Percentiles rank a stretch among this genome's conserved stretches.
These are phyloP conservation scores for Chelonia mydas DNA, from an alignment of 2,797 vertebrate genomes.

Conservation along the genomic window DNA sequence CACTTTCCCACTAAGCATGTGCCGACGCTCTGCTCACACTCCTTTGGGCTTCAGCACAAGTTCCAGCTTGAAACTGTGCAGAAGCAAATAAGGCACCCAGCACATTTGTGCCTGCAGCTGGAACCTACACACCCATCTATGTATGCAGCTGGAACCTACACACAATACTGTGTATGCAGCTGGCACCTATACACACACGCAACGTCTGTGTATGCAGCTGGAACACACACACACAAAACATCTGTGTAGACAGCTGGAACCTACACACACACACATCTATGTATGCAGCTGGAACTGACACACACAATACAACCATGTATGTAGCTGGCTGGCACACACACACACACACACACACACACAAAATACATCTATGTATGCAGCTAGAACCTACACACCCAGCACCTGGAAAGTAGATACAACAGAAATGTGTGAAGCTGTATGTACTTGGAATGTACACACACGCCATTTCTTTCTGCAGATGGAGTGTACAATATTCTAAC, in stretches of 20 bases:
- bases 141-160: too few relatives aligned
- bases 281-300: background rate
- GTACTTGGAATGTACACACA: background rate
- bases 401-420: too few relatives aligned
- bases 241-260: too few relatives aligned
- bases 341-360: background rate
- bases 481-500: background rate
- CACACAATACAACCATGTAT: background rate
- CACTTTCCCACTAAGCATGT: rapidly evolving
- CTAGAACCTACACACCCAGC: background rate
- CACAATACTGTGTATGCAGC: too few relatives aligned
- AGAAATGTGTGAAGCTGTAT: too few relatives aligned
- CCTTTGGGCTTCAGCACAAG: background rate
- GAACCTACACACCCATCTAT: too few relatives aligned
- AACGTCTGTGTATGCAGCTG: too few relatives aligned
- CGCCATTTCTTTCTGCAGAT: background rate
- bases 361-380: background rate
- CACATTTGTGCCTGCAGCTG: background rate
- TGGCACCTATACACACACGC: too few relatives aligned
- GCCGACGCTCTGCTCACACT: rapidly evolving
- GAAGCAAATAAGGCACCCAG: background rate
- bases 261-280: background rate
- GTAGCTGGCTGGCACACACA: background rate
- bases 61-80: background rate
- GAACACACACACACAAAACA: too few relatives aligned